Evolutionary conservation across 2,113 vertebrate genomes (phyloP).

Genomic region (Perca fluviatilis): DNA sequence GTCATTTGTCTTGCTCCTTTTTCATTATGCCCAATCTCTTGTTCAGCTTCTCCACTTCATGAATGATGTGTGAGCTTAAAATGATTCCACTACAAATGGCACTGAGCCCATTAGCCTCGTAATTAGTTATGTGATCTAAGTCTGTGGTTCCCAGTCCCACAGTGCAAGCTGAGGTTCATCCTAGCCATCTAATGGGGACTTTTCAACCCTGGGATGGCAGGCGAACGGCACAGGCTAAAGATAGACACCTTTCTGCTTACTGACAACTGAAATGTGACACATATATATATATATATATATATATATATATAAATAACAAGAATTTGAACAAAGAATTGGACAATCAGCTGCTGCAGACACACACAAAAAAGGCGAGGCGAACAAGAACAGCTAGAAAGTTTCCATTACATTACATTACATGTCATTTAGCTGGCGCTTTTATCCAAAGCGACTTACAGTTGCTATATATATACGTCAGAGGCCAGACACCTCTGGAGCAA

Average conservation of each 20-base stretch:
- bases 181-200: neutral
- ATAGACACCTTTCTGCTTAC: neutral
- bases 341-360: neutral
- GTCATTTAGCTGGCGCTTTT: too few relatives aligned
- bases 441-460: too few relatives aligned
- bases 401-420: too few relatives aligned
- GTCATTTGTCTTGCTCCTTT: neutral
- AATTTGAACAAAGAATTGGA: neutral
- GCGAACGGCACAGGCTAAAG: neutral
- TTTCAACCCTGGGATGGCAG: neutral
- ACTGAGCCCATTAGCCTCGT: conserved; percentile 21
- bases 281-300: too few relatives aligned
- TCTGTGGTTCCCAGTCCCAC: neutral
- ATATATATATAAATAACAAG: too few relatives aligned
- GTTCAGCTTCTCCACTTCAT: conserved; percentile 9
- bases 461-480: too few relatives aligned
- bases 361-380: too few relatives aligned
- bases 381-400: too few relatives aligned
- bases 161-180: conserved; percentile 8
- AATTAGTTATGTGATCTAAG: conserved; percentile 28
- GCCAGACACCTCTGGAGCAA: too few relatives aligned
- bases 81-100: conserved; percentile 31
- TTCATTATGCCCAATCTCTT: neutral
- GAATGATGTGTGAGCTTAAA: conserved; percentile 33
- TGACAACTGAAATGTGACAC: conserved; percentile 11